Evolutionary conservation across 1,140 invertebrate species (phyloP), one percentile per base, ranked within the genome.

Genomic region (Drosophila truncata): DNA sequence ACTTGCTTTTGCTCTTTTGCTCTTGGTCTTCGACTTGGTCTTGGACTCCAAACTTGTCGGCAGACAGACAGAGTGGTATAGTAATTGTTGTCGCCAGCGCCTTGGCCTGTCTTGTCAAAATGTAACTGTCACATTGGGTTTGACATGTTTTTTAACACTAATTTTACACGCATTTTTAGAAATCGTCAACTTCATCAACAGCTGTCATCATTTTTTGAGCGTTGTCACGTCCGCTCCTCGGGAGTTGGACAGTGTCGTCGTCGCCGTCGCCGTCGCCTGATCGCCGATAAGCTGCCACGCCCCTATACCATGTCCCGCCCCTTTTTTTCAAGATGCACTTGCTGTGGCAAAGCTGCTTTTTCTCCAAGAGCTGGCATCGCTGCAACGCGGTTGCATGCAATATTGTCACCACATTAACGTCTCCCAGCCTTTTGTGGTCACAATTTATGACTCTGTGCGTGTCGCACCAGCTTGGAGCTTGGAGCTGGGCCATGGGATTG

Each of bases 141-240:
- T 90, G 85, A 90, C 85, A 90, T 90, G 85, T 90, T 90, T 90
- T 85, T 90, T 82, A 90, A 90, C 85, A 90, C 85, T 85, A 85
- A 90, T 90, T 90, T 90, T 90, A 90, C 85, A 90, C 84, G 85
- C 85, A 90, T 90, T 85, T 90, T 90, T 90, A 90, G 85, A 90
- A 91, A 90, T 90, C 85, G 85, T 90, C 85, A 90, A 85, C 85
- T 88, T 90, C 84, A 90, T 88, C 84, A 88, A 62, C 84, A 81
- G 85, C 84, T 90, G 84, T 90, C 85, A 88, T 84, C 84, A 82
- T 85, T 88, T 79, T 82, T 78, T 67, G 69, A 86, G 80, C 83
- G 80, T 88, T 71, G 80, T 88, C 83, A 87, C 83, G 83, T 84
- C 80, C 80, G 84, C 47, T 71, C 77, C 42, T 65, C 46, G 58